Base-by-base conservation (phyloP, 2,797 vertebrate genomes). In the Dendrocincla tyrannina region DNA sequence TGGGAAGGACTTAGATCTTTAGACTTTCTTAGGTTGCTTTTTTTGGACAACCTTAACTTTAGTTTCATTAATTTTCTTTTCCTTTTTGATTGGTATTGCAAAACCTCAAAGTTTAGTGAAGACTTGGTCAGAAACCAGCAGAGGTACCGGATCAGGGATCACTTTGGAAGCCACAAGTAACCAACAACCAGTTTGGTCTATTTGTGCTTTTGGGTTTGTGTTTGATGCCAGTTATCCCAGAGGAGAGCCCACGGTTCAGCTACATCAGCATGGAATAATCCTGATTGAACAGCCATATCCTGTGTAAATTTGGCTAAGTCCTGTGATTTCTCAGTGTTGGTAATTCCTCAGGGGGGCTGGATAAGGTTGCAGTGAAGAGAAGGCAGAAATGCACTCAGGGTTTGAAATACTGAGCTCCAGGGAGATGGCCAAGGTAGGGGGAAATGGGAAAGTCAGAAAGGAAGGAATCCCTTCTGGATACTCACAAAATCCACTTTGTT, bases 151-250 rank as follows among this genome's bases (percentile, higher is more conserved):
- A 37, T 24, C 23, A 62, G 78, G 67, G n/a, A 42, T 39, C 19
- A 7, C 0, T 50, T 68, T 81, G 35, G 16, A 55, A 67, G 4
- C 35, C 9, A 32, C 7, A 2, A 28, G 3, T 47, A 10, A 58
- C 20, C 6, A 2, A n/a, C 14, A 41, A 4, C 32, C 11, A 0
- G n/a, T 80, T 68, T 50, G 58, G 6, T 50, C 24, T 67, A 0
- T 25, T 47, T 46, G 49, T 59, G 63, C 41, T 85, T 84, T 67
- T 33, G 22, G 24, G 62, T 75, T 91, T 80, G 68, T 64, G 1
- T 64, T 35, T 63, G 39, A 37, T 62, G 11, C 7, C 23, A 20
- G 52, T 41, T 90, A 39, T 41, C 25, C 17, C 46, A 30, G 50
- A 49, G 53, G 18, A 70, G 23, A 62, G 9, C 25, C 55, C 35